These are phyloP conservation scores for Tachina lurida DNA, from an alignment of 2,888 invertebrate species.

Conservation along the genomic window DNA sequence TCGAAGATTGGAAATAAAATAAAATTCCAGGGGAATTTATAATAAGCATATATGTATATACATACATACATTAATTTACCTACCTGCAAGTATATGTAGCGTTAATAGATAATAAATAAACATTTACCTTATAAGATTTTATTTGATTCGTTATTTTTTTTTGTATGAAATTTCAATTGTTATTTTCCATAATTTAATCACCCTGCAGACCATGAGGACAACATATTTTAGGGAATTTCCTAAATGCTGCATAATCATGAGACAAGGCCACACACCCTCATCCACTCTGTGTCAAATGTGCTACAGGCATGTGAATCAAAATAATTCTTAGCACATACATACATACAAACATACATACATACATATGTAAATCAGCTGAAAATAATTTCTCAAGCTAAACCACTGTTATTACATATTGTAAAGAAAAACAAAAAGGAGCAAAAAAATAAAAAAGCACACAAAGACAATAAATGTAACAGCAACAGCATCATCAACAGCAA, in stretches of 20 bases:
- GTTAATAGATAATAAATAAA: no score
- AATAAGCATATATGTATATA: no score
- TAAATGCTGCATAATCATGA: not conserved
- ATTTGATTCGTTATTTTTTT: not conserved
- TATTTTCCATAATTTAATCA: not conserved
- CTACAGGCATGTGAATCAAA: not conserved
- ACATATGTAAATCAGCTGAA: not conserved
- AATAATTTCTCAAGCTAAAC: not conserved
- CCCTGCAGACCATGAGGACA: not conserved
- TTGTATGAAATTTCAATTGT: not conserved
- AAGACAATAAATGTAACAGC: slow-evolving; percentile 41
- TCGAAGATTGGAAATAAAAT: no score
- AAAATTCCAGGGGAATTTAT: no score
- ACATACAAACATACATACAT: no score
- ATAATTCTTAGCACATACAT: slow-evolving; percentile 26
- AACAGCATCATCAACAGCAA: slow-evolving; percentile 36
- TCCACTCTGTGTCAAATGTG: not conserved
- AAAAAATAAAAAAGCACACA: not conserved
- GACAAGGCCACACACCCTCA: not conserved
- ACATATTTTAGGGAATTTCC: slow-evolving; percentile 21
- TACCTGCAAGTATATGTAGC: no score
- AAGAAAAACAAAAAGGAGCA: not conserved
- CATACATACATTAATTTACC: no score
- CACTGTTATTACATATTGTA: slow-evolving; percentile 32
- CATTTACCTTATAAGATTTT: not conserved